phyloP scores from a whole-genome alignment of 2,113 vertebrate species.

The Ellobius talpinus region DNA sequence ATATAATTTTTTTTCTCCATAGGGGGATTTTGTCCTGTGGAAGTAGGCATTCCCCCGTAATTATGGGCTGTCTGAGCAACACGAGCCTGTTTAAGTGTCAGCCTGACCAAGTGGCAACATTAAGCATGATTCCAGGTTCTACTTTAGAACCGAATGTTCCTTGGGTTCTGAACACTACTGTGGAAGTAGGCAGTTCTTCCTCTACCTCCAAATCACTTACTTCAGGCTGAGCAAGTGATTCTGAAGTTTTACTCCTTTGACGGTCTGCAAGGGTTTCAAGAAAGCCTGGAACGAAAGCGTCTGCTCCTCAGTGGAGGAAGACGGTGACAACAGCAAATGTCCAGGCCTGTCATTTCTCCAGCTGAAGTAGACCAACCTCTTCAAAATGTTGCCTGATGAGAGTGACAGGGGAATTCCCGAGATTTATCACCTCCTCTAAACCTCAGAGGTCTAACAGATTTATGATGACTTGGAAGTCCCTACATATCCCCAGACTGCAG shows the following conservation, averaged over 20 bases:
- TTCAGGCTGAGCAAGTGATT: not conserved
- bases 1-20: conserved; percentile 49
- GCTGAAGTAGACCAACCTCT: not conserved
- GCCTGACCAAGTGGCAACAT: not conserved
- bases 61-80: not conserved
- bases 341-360: not conserved
- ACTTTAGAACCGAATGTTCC: conserved; percentile 55
- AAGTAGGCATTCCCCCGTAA: conserved; percentile 32
- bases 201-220: not conserved
- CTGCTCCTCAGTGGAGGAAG: not conserved
- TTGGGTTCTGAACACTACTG: conserved; percentile 57
- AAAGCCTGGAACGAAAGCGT: conserved; percentile 6
- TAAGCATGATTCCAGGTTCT: conserved; percentile 59
- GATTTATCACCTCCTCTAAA: not conserved
- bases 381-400: not conserved
- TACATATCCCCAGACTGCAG: not conserved
- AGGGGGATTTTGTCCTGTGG: conserved; percentile 57
- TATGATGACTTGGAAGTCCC: not conserved
- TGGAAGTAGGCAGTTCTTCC: not conserved
- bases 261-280: conserved; percentile 18
- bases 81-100: conserved; percentile 43
- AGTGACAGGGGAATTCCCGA: not conserved
- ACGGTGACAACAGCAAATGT: not conserved
- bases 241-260: conserved; percentile 22
- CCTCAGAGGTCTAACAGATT: not conserved